Evolutionary conservation across 1,140 invertebrate genomes (phyloP), one percentile per base, ranked within the genome.

Genomic region (Drosophila ercepeae): DNA sequence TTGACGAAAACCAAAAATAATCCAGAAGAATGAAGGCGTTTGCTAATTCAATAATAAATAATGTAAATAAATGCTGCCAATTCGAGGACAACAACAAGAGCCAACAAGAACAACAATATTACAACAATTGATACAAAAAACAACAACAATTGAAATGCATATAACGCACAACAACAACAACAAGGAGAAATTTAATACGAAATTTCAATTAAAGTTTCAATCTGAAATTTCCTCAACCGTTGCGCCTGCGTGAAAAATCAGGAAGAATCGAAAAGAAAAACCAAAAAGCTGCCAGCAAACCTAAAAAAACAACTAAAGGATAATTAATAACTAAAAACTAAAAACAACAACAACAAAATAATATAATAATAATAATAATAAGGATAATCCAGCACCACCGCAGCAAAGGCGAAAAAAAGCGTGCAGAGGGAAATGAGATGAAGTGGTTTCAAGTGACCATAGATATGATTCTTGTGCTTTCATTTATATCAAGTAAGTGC

Each of bases 391-490:
- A 68, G 7, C 51, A 52, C 14, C 34, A 51, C 49, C 25, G 50
- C 67, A 71, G 45, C 63, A 64, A 32, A 50, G 60, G 60, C 59
- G 46, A 55, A 57, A 46, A 67, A 39, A 73, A 77, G 76, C 73
- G 77, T 65, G 74, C 76, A 89, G 84, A 86, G 84, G 84, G 86
- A 89, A 86, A 89, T 89, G 84, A 89, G 79, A 89, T 89, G 84
- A 89, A 89, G 84, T 89, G 84, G 84, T 89, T 89, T 89, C 84
- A 89, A 89, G 84, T 89, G 84, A 84, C 86, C 79, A 89, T 89
- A 86, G 84, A 89, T 89, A 89, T 89, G 84, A 89, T 89, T 89
- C 84, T 89, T 81, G 84, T 89, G 84, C 84, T 89, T 89, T 89
- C 84, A 89, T 84, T 86, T 86, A 89, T 89, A 89, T 88, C 84